These are phyloP conservation scores for Sphaeramia orbicularis DNA, from an alignment of 2,797 vertebrate species.

Conservation along the genomic window DNA sequence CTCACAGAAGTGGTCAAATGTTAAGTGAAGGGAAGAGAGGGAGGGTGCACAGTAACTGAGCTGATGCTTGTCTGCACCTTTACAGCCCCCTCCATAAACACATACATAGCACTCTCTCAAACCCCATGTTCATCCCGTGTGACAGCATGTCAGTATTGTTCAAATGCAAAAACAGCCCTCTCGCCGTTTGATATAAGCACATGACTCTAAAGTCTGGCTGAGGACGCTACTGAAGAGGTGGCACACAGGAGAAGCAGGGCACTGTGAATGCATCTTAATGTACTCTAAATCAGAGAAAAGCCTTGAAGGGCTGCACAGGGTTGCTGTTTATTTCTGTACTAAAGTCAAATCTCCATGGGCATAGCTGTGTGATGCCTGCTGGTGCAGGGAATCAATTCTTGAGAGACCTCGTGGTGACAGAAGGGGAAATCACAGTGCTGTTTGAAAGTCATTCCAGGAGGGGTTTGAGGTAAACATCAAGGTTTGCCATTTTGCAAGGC, in stretches of 20 bases:
- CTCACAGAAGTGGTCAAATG: slow-evolving; percentile 62
- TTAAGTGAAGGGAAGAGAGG: slow-evolving; percentile 57
- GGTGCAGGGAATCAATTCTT: slow-evolving; percentile 77
- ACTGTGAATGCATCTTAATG: slow-evolving; percentile 78
- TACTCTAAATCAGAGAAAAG: slow-evolving; percentile 77
- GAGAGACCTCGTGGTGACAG: slow-evolving; percentile 79
- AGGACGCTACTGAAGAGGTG: slow-evolving; percentile 76
- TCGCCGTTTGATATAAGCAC: slow-evolving; percentile 74
- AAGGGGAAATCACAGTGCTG: slow-evolving; percentile 77
- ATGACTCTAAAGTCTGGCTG: slow-evolving; percentile 66
- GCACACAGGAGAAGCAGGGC: slow-evolving; percentile 64
- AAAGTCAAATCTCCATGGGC: slow-evolving; percentile 77
- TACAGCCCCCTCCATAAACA: slow-evolving; percentile 22
- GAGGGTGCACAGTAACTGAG: slow-evolving; percentile 28
- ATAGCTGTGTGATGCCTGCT: slow-evolving; percentile 73
- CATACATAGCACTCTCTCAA: slow-evolving; percentile 24
- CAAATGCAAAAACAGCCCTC: slow-evolving; percentile 69
- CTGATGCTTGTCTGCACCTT: slow-evolving; percentile 23
- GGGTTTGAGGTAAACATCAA: slow-evolving; percentile 71
- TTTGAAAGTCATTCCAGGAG: slow-evolving; percentile 76
- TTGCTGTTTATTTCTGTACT: slow-evolving; percentile 77
- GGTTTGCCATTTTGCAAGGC: slow-evolving; percentile 67
- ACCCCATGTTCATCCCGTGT: slow-evolving; percentile 56
- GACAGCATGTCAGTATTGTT: slow-evolving; percentile 79
- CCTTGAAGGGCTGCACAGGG: slow-evolving; percentile 70